Evolutionary conservation across 2,113 vertebrate species (phyloP).

Genomic region (Noctilio leporinus): DNA sequence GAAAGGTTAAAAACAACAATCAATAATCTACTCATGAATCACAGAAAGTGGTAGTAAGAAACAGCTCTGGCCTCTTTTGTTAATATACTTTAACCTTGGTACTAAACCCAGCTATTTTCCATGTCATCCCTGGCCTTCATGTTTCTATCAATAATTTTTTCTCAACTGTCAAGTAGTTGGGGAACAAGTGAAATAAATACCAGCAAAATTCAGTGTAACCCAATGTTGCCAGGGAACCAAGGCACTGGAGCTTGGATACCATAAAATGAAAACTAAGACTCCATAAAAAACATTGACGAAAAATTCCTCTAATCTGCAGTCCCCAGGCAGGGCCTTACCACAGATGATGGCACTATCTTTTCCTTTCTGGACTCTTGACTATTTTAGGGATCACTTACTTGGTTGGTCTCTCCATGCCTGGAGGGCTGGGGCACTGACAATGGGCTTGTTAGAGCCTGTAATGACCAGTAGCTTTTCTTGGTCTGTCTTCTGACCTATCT

Average conservation of each 20-base stretch:
- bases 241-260: not conserved
- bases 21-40: not conserved
- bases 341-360: not conserved
- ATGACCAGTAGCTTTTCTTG: not conserved
- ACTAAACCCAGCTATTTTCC: not conserved
- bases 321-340: not conserved
- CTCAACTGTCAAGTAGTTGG: not conserved
- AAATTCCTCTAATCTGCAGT: not conserved
- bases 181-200: not conserved
- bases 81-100: not conserved
- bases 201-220: not conserved
- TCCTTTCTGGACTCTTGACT: not conserved
- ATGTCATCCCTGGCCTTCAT: not conserved
- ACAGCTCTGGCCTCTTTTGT: not conserved
- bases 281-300: not conserved
- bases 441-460: not conserved
- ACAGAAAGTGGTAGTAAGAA: not conserved
- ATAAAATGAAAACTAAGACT: not conserved
- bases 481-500: not conserved
- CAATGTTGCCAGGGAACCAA: not conserved
- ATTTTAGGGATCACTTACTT: not conserved
- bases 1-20: conserved; percentile 42
- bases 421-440: not conserved
- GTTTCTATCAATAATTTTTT: not conserved
- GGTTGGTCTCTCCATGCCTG: not conserved